Base-by-base conservation (phyloP, 2,797 vertebrate genomes). In the Epinephelus awoara region DNA sequence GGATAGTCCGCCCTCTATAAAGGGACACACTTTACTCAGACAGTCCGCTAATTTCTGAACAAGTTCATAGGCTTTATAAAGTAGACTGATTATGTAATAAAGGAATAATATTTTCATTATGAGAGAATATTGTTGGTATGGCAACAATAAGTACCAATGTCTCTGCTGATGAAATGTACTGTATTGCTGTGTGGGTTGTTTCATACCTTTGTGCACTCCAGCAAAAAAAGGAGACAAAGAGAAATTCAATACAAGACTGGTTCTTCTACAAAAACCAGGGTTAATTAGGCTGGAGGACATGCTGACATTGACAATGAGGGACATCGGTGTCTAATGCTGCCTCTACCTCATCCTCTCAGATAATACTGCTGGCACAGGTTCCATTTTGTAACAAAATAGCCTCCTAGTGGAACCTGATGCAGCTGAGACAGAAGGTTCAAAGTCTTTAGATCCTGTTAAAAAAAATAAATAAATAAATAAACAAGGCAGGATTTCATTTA, bases 1-100 rank as follows among this genome's bases (percentile, higher is more conserved):
- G 55, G 57, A 77, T 73, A 13, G 66, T 79, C 70, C 50, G 10
- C 17, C 18, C 34, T 72, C 75, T 75, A 58, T 82, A 73, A 86
- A 83, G 66, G 70, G 52, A 79, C 29, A 42, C 25, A 19, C 59
- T 82, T 71, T 61, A 78, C 51, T 59, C 55, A 63, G 25, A 58
- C 47, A 47, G 6, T 21, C 25, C 27, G 2, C 1, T 77, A 2
- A 63, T 63, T 58, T 70, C 52, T 76, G 27, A 69, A 79, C 29
- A 58, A 42, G 15, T 52, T 44, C 15, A 67, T n/a, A 46, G 15
- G 38, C 54, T 75, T 67, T 61, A 49, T n/a, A 65, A 83, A 71
- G 14, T 10, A 2, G 46, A 56, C 9, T 27, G n/a, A 46, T 77
- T 51, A 21, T 40, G 34, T 18, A 29, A 61, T 59, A 63, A 69